Evolutionary conservation across 2,888 invertebrate species (phyloP).

Genomic region (Leptinotarsa haldemani): DNA sequence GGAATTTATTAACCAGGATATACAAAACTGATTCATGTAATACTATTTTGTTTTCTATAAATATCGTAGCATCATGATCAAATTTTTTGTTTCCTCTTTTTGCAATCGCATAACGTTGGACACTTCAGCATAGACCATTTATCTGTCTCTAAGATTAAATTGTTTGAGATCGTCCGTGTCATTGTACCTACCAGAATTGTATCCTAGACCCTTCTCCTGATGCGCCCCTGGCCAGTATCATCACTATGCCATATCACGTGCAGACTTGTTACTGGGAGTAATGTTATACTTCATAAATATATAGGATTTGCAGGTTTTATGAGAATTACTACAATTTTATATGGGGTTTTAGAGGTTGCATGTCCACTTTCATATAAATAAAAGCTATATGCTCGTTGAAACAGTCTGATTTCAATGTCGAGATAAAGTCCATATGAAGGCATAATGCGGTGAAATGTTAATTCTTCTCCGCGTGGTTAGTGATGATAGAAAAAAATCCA

Average conservation of each 20-base stretch:
- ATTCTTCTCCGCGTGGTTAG: slow-evolving; percentile 27
- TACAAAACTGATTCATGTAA: too few relatives aligned
- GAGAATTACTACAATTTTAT: slow-evolving; percentile 29
- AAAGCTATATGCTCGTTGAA: slow-evolving; percentile 30
- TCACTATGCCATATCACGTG: slow-evolving; percentile 26
- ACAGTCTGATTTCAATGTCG: slow-evolving; percentile 34
- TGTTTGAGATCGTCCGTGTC: too few relatives aligned
- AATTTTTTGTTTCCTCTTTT: too few relatives aligned
- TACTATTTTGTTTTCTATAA: too few relatives aligned
- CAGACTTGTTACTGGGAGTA: slow-evolving; percentile 20
- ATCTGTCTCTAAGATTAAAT: too few relatives aligned
- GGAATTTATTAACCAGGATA: too few relatives aligned
- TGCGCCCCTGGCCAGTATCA: slow-evolving; percentile 16
- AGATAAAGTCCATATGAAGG: slow-evolving; percentile 30
- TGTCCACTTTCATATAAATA: slow-evolving; percentile 34
- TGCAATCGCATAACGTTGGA: too few relatives aligned
- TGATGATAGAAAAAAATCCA: not conserved
- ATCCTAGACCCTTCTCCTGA: not conserved
- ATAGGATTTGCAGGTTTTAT: slow-evolving; percentile 21
- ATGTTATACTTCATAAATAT: slow-evolving; percentile 29
- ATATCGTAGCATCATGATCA: too few relatives aligned
- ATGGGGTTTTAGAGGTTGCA: slow-evolving; percentile 23
- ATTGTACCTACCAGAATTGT: too few relatives aligned
- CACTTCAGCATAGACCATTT: too few relatives aligned
- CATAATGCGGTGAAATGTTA: slow-evolving; percentile 31